phyloP scores from a whole-genome alignment of 2,888 invertebrate genomes.

The Thera britannica region DNA sequence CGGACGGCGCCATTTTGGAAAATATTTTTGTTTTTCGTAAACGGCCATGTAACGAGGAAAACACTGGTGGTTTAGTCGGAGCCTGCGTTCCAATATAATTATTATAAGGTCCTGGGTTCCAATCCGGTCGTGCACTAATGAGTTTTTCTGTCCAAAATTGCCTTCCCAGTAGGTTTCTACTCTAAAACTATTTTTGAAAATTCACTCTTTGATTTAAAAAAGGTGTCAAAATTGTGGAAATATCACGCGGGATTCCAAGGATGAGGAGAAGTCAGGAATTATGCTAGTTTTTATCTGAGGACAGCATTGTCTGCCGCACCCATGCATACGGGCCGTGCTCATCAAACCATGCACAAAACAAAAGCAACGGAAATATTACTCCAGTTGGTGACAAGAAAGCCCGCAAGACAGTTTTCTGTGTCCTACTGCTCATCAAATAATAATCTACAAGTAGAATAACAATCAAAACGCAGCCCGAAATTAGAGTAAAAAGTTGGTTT shows the following conservation, averaged over 20 bases:
- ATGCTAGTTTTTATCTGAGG: conserved; percentile 11
- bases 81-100: too few relatives aligned
- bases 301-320: conserved; percentile 60
- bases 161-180: too few relatives aligned
- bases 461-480: not conserved
- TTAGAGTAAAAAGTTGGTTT: conserved; percentile 21
- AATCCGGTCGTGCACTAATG: too few relatives aligned
- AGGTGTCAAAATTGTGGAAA: too few relatives aligned
- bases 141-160: not conserved
- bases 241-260: not conserved
- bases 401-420: conserved; percentile 69
- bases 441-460: conserved; percentile 10
- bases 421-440: conserved; percentile 19
- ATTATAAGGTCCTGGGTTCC: too few relatives aligned
- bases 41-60: too few relatives aligned
- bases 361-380: conserved; percentile 77
- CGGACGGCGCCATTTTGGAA: conserved; percentile 33
- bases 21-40: not conserved
- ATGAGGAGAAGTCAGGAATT: conserved; percentile 11
- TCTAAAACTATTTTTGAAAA: too few relatives aligned
- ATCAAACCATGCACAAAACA: conserved; percentile 79
- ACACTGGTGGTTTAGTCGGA: too few relatives aligned
- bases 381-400: conserved; percentile 79
- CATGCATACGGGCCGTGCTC: conserved; percentile 63
- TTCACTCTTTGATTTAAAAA: too few relatives aligned